Evolutionary conservation across 2,113 vertebrate genomes (phyloP).

Genomic region (Gasterosteus nipponicus): DNA sequence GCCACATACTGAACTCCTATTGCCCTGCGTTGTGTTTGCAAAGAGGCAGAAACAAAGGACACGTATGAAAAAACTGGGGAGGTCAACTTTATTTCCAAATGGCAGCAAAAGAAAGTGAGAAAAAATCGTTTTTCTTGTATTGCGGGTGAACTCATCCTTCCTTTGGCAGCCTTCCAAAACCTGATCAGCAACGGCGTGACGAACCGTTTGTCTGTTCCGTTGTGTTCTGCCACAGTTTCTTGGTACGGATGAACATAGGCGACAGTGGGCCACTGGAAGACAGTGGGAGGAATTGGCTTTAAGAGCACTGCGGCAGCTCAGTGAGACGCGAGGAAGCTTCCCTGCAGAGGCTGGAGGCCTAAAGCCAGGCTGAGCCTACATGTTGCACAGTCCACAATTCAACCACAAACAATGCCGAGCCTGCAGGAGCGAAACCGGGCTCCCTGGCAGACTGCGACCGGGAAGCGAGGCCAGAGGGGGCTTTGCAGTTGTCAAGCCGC

Average conservation of each 20-base stretch:
- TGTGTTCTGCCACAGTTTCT: slow-evolving; percentile 18
- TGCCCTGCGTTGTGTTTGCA: background rate
- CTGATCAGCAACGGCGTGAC: slow-evolving; percentile 1
- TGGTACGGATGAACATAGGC: slow-evolving; percentile 9
- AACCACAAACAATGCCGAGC: slow-evolving; percentile 47
- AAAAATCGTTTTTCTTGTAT: background rate
- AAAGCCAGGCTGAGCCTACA: slow-evolving; percentile 59
- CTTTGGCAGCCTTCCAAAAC: background rate
- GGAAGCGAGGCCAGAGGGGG: slow-evolving; percentile 39
- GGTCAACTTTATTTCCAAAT: background rate
- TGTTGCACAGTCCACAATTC: slow-evolving; percentile 55
- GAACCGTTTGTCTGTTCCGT: slow-evolving; percentile 11
- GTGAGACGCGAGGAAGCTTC: slow-evolving; percentile 55
- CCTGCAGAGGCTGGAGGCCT: slow-evolving; percentile 43
- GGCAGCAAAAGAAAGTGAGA: background rate
- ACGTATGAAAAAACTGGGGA: background rate
- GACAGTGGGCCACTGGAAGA: slow-evolving; percentile 33
- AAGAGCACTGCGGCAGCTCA: slow-evolving; percentile 41
- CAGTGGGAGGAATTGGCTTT: slow-evolving; percentile 28
- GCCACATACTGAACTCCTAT: no score
- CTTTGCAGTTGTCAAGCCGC: slow-evolving; percentile 57
- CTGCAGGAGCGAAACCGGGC: slow-evolving; percentile 40
- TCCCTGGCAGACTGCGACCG: slow-evolving; percentile 14
- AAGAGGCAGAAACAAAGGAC: background rate
- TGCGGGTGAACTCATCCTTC: background rate